Evolutionary conservation across 2,113 vertebrate genomes (phyloP), one percentile per base, ranked within the genome.

Genomic region (Toxostoma redivivum): DNA sequence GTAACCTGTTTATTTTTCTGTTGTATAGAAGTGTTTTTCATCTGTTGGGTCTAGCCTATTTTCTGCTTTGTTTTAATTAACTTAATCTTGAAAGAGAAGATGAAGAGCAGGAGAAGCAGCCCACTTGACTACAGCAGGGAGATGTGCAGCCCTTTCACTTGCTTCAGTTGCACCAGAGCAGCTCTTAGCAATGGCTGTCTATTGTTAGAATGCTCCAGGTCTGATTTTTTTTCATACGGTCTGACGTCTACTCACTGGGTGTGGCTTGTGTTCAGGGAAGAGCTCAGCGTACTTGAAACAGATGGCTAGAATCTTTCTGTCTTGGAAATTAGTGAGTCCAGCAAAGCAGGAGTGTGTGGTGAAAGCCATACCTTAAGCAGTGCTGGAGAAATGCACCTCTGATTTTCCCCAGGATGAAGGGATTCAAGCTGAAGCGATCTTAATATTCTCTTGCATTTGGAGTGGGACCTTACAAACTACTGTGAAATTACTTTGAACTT

Each of bases 1-100:
- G 27, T 61, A 65, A 70, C 42, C 23, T 35, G 5, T 76, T 89
- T 85, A 47, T n/a, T 24, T 81, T 58, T 47, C 17, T 22, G 8
- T 58, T 84, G 11, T 0, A 28, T 44, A n/a, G 35, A 44, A 0
- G 1, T 15, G n/a, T 8, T 70, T 62, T 48, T 44, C 42, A 17
- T 87, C 45, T 47, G 9, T 73, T 66, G 40, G 64, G 48, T 62
- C 14, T 50, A 73, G 77, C 35, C 51, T 90, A 2, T 56, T 76
- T 81, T 69, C 40, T 85, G 37, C 35, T 83, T 76, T 51, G 14
- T 81, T 86, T 83, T 74, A 85, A 79, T 85, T 85, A 76, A 74
- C 7, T 23, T 86, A 37, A 50, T 74, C 56, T 66, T 72, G 56
- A 58, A 77, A 61, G 45, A 33, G 25, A 13, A 10, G 20, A 21